Evolutionary conservation across 2,888 invertebrate genomes (phyloP).

Genomic region (Phasia obesa): DNA sequence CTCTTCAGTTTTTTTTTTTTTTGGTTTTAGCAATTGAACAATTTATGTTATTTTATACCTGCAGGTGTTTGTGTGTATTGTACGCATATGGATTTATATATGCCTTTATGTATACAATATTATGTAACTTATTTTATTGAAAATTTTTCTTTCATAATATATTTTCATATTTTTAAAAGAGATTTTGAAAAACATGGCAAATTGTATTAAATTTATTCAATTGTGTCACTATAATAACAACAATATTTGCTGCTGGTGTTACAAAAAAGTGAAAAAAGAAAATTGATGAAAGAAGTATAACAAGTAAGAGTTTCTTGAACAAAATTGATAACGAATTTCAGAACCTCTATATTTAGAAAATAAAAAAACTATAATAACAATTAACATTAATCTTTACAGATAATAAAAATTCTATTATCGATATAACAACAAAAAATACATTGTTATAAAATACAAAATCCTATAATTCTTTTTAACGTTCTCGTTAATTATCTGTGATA

Average conservation of each 20-base stretch:
- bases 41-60: constrained; percentile 23
- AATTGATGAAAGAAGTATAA: too few relatives aligned
- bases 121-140: neutral
- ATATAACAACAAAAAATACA: too few relatives aligned
- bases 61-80: neutral
- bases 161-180: constrained; percentile 32
- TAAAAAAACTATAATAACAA: too few relatives aligned
- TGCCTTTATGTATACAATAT: neutral
- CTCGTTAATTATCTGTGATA: too few relatives aligned
- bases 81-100: too few relatives aligned
- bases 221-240: constrained; percentile 70
- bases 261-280: constrained; percentile 25
- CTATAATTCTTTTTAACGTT: too few relatives aligned
- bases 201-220: constrained; percentile 70
- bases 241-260: constrained; percentile 66
- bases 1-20: constrained; percentile 35
- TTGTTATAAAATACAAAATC: too few relatives aligned
- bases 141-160: constrained; percentile 50
- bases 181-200: neutral
- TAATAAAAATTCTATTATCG: too few relatives aligned
- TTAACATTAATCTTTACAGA: too few relatives aligned
- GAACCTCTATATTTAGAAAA: too few relatives aligned
- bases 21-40: constrained; percentile 29
- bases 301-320: too few relatives aligned
- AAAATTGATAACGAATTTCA: too few relatives aligned